A percentile compares a stretch with the other conserved stretches of the same genome.
These are phyloP conservation scores for Danio jaintianensis DNA, from an alignment of 2,797 vertebrate genomes.

Conservation along the genomic window DNA sequence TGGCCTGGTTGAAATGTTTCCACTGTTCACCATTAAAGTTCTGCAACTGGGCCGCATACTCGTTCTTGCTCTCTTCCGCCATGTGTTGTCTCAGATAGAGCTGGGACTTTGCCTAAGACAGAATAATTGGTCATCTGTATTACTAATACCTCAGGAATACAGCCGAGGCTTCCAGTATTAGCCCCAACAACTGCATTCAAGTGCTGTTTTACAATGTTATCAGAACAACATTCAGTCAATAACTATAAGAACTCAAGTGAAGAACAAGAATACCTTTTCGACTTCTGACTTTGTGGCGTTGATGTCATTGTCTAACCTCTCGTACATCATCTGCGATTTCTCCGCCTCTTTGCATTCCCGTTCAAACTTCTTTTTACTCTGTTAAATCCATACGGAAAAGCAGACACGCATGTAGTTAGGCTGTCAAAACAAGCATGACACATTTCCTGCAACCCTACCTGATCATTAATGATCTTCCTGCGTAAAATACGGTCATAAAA, in stretches of 20 bases:
- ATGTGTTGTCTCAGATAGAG: slow-evolving; percentile 93
- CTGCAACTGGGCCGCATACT: slow-evolving; percentile 96
- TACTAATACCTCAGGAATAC: slow-evolving; percentile 29
- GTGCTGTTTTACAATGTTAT: not conserved
- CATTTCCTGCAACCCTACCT: slow-evolving; percentile 7
- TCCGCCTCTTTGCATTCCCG: slow-evolving; percentile 96
- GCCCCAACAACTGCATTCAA: not conserved
- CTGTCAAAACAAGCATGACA: not conserved
- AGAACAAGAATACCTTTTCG: slow-evolving; percentile 86
- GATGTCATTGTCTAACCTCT: slow-evolving; percentile 93
- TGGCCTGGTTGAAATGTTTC: slow-evolving; percentile 95
- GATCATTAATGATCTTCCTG: not conserved
- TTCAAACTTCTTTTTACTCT: slow-evolving; percentile 99
- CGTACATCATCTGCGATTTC: slow-evolving; percentile 92
- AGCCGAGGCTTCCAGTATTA: not conserved
- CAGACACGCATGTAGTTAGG: not conserved
- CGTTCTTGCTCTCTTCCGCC: slow-evolving; percentile 98
- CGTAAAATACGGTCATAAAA: not conserved
- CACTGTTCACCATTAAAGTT: slow-evolving; percentile 96
- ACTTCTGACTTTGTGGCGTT: slow-evolving; percentile 98
- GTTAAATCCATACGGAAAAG: slow-evolving; percentile 57
- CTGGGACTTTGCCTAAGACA: slow-evolving; percentile 90
- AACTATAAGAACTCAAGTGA: not conserved
- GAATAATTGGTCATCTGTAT: slow-evolving; percentile 29
- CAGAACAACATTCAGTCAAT: not conserved